A percentile compares a stretch with the other conserved stretches of the same genome.
These are phyloP conservation scores for Cephonodes hylas DNA, from an alignment of 2,888 invertebrate species.

Conservation along the genomic window DNA sequence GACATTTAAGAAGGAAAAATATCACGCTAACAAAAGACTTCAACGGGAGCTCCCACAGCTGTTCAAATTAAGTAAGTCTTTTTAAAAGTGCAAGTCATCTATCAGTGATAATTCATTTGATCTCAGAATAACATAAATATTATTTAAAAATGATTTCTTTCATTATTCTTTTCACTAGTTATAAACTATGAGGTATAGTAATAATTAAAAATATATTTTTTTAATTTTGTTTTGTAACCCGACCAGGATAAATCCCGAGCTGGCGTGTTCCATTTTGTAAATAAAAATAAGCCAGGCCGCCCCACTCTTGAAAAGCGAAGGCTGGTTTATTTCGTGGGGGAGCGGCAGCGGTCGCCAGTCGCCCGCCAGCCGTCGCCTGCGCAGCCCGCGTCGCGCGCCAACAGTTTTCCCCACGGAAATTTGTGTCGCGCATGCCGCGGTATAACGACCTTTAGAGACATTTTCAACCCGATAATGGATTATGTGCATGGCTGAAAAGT, in stretches of 20 bases:
- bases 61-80: not conserved
- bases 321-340: constrained; percentile 70
- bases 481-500: constrained; percentile 75
- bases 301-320: constrained; percentile 72
- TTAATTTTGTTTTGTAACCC: constrained; percentile 20
- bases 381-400: constrained; percentile 70
- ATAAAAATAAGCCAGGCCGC: constrained; percentile 33
- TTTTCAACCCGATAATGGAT: constrained; percentile 56
- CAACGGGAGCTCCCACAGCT: constrained; percentile 9
- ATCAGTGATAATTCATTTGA: too few species aligned
- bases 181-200: not conserved
- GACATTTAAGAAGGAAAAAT: too few species aligned
- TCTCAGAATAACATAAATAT: not conserved
- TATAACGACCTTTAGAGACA: constrained; percentile 13
- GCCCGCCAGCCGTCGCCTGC: constrained; percentile 63
- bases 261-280: constrained; percentile 43
- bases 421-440: constrained; percentile 70
- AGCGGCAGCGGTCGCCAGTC: constrained; percentile 55
- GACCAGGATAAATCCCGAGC: constrained; percentile 22
- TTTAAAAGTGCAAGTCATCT: too few species aligned
- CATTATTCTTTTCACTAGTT: not conserved
- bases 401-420: constrained; percentile 73
- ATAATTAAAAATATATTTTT: not conserved
- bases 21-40: constrained; percentile 12
- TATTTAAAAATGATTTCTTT: not conserved